Conservation (phyloP, 2,797 vertebrate genomes). For the Chloroceryle inda region DNA sequence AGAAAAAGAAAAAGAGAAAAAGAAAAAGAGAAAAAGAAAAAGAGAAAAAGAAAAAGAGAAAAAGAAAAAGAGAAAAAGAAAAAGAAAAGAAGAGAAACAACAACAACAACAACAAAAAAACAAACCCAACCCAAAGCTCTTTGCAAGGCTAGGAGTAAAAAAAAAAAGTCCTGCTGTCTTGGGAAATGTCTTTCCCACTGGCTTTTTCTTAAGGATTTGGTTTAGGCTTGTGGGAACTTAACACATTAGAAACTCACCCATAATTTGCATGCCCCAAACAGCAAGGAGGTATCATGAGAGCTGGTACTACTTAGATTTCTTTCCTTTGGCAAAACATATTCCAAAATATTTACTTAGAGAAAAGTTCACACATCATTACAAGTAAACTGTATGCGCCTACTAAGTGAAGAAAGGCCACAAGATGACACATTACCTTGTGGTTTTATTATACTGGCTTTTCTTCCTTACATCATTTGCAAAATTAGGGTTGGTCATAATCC, state of each 20-base stretch:
- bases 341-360: slow-evolving; percentile 41
- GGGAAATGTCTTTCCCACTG: slow-evolving; percentile 54
- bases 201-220: slow-evolving; percentile 48
- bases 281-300: slow-evolving; percentile 55
- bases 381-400: not conserved
- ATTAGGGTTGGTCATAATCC: slow-evolving; percentile 62
- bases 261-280: slow-evolving; percentile 66
- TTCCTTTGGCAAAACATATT: slow-evolving; percentile 66
- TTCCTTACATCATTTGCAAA: slow-evolving; percentile 67
- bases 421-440: slow-evolving; percentile 52
- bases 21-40: not conserved
- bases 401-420: slow-evolving; percentile 32
- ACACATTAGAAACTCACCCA: slow-evolving; percentile 33
- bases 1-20: too few species aligned
- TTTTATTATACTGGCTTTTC: slow-evolving; percentile 40
- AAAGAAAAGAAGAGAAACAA: not conserved
- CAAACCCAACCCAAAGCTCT: not conserved
- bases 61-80: not conserved
- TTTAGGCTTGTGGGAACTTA: slow-evolving; percentile 66
- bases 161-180: not conserved
- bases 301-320: slow-evolving; percentile 45
- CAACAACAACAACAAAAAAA: not conserved
- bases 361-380: slow-evolving; percentile 56
- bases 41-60: too few species aligned
- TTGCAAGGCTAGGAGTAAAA: not conserved